A percentile compares a stretch with the other conserved stretches of the same genome.
Conservation (phyloP, 1,140 invertebrate species). For the Procambarus clarkii region DNA sequence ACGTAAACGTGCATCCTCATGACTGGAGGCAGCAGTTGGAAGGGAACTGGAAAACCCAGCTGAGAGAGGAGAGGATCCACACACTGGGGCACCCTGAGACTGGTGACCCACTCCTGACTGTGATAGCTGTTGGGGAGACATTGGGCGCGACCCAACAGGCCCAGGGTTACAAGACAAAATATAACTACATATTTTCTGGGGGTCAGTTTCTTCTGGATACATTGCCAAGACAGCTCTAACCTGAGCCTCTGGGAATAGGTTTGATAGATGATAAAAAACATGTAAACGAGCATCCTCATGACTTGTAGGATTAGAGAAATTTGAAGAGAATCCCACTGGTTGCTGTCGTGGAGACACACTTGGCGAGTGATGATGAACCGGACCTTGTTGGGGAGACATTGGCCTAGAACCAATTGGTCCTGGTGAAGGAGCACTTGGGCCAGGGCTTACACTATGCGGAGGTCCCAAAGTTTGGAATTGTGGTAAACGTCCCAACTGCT, state of each 20-base stretch:
- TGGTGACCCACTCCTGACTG: constrained; percentile 33
- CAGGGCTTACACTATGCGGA: constrained; percentile 32
- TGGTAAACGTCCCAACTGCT: constrained; percentile 35
- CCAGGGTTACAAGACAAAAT: constrained; percentile 79
- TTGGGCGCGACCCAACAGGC: constrained; percentile 62
- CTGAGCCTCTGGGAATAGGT: constrained; percentile 91
- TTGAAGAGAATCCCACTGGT: constrained; percentile 74
- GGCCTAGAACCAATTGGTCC: constrained; percentile 72
- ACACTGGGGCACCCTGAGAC: constrained; percentile 26
- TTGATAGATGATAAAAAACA: constrained; percentile 89
- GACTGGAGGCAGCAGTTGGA: constrained; percentile 76
- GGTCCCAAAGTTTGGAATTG: constrained; percentile 16
- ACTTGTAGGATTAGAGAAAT: constrained; percentile 78
- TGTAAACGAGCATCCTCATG: constrained; percentile 52
- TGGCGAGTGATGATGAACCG: constrained; percentile 69
- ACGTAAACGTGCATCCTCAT: constrained; percentile 83
- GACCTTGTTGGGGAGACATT: constrained; percentile 72
- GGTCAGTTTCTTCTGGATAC: constrained; percentile 91
- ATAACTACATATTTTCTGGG: constrained; percentile 90
- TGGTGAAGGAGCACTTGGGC: constrained; percentile 67
- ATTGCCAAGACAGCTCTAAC: constrained; percentile 89
- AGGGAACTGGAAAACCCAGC: constrained; percentile 30
- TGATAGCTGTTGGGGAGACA: constrained; percentile 66
- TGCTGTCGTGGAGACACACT: constrained; percentile 65
- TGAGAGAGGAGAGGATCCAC: constrained; percentile 65